These are phyloP conservation scores for Dysidea cf. avara DNA, from an alignment of 37 sponge, comb jelly and placozoan species.

Conservation along the genomic window DNA sequence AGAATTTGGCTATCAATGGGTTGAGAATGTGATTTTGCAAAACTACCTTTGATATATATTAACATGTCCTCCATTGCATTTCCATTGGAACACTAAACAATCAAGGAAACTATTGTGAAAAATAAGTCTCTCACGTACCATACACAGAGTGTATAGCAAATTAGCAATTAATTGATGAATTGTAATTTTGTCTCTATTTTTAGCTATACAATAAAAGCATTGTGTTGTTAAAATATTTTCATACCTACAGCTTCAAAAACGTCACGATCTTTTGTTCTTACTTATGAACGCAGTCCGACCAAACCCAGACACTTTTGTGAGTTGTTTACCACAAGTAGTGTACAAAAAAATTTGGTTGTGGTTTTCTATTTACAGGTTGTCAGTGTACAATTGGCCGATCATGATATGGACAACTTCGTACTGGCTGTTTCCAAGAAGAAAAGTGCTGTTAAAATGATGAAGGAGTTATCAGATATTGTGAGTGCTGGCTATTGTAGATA, in stretches of 20 bases:
- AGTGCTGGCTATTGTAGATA: neutral
- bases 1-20: too few relatives aligned
- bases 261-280: slow-evolving; percentile 56
- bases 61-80: too few relatives aligned
- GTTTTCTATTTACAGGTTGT: slow-evolving; percentile 33
- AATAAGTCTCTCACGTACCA: too few relatives aligned
- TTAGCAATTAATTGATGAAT: too few relatives aligned
- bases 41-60: too few relatives aligned
- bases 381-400: slow-evolving; percentile 44
- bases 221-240: too few relatives aligned
- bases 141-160: too few relatives aligned
- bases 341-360: neutral
- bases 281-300: slow-evolving; percentile 10
- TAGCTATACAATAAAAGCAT: too few relatives aligned
- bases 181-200: too few relatives aligned
- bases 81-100: too few relatives aligned
- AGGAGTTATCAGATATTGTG: slow-evolving; percentile 72
- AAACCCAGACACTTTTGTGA: slow-evolving; percentile 47
- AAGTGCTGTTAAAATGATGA: slow-evolving; percentile 53
- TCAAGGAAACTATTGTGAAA: too few relatives aligned
- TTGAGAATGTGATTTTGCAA: too few relatives aligned
- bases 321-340: neutral
- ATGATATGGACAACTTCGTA: slow-evolving; percentile 74
- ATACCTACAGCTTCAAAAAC: slow-evolving; percentile 37
- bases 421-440: slow-evolving; percentile 50